Conservation (phyloP, 2,797 vertebrate genomes). For the Hyperoplus lanceolatus region DNA sequence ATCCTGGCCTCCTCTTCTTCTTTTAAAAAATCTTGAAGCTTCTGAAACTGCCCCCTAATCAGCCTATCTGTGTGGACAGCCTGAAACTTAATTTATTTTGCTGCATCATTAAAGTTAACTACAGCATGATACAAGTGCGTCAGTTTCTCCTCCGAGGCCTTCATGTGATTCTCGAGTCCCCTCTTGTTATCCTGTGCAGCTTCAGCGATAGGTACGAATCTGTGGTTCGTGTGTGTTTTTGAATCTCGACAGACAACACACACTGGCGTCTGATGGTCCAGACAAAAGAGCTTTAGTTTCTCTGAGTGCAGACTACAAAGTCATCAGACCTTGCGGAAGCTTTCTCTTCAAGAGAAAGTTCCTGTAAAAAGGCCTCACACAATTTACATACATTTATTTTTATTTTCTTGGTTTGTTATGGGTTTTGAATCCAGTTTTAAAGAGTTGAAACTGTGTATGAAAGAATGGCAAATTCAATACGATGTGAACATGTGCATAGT, state of each 20-base stretch:
- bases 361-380: slow-evolving; percentile 23
- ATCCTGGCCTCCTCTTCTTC: slow-evolving; percentile 29
- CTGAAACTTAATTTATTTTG: slow-evolving; percentile 10
- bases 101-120: not conserved
- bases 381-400: not conserved
- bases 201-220: slow-evolving; percentile 37
- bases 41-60: slow-evolving; percentile 26
- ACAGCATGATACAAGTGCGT: not conserved
- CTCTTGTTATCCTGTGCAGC: slow-evolving; percentile 23
- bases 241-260: slow-evolving; percentile 48
- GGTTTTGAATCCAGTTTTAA: too few relatives aligned
- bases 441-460: slow-evolving; percentile 17
- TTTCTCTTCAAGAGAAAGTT: slow-evolving; percentile 2
- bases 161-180: not conserved
- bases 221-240: slow-evolving; percentile 30
- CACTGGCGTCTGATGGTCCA: slow-evolving; percentile 41
- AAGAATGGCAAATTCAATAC: slow-evolving; percentile 45
- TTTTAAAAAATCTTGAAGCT: slow-evolving; percentile 20
- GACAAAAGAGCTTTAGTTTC: slow-evolving; percentile 47
- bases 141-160: slow-evolving; percentile 13
- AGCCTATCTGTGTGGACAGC: not conserved
- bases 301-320: slow-evolving; percentile 46
- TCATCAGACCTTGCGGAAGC: not conserved
- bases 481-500: slow-evolving; percentile 40
- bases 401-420: too few relatives aligned